phyloP scores from a whole-genome alignment of 2,797 vertebrate species.

The Crocodylus rhombifer region DNA sequence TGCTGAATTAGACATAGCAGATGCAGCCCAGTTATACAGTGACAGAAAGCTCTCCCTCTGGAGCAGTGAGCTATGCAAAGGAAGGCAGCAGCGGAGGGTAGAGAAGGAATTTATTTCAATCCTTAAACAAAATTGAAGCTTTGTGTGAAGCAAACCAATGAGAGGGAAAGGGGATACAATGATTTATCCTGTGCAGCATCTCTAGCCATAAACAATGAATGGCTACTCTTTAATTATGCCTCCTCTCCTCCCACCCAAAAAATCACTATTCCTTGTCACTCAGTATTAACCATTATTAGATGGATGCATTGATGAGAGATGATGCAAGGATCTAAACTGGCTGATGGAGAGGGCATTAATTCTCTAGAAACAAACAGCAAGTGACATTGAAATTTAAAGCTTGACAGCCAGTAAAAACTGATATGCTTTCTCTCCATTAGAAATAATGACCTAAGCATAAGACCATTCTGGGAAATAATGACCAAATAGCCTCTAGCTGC shows the following conservation, averaged over 20 bases:
- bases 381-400: conserved; percentile 36
- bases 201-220: neutral
- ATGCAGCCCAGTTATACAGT: neutral
- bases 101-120: neutral
- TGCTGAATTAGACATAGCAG: neutral
- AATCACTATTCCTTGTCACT: neutral
- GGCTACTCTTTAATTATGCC: neutral
- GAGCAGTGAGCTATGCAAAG: neutral
- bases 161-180: neutral
- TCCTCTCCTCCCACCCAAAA: neutral
- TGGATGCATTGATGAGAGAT: conserved; percentile 15
- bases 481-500: neutral
- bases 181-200: neutral
- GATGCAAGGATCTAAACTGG: conserved; percentile 9
- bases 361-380: conserved; percentile 27
- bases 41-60: neutral
- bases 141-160: neutral
- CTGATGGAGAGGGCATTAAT: neutral
- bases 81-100: neutral
- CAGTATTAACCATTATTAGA: conserved; percentile 2
- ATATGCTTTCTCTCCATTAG: neutral
- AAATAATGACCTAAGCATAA: neutral
- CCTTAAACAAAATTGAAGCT: neutral
- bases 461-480: conserved; percentile 32
- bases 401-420: conserved; percentile 13